Evolutionary conservation across 1,140 invertebrate species (phyloP).

Genomic region (Aphelenchoides besseyi): DNA sequence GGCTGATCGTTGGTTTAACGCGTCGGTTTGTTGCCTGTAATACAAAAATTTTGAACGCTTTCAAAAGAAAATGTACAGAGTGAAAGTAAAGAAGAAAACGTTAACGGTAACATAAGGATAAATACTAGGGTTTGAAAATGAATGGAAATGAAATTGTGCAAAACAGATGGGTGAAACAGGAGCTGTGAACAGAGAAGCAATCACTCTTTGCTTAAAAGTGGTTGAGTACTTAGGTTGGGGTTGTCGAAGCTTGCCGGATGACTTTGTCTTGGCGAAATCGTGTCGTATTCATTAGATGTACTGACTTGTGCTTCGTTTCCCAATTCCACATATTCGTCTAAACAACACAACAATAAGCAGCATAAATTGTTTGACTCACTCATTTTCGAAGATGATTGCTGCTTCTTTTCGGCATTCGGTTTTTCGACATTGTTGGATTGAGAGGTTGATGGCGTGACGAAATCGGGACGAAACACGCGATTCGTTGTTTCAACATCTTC

Average conservation of each 20-base stretch:
- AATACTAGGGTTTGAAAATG: no score
- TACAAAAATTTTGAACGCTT: no score
- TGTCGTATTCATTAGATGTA: neutral
- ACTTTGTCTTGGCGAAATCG: neutral
- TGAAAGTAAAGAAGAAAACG: neutral
- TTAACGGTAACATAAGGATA: no score
- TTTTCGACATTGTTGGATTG: neutral
- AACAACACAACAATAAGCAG: neutral
- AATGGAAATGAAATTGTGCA: no score
- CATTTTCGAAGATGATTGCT: neutral
- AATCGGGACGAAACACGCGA: slow-evolving; percentile 11
- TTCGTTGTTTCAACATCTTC: slow-evolving; percentile 2
- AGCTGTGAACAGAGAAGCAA: no score
- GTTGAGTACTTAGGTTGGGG: neutral
- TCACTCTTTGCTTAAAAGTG: no score
- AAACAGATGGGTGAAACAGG: no score
- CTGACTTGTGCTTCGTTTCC: neutral
- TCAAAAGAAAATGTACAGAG: slow-evolving; percentile 3
- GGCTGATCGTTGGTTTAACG: no score
- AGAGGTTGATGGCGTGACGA: neutral
- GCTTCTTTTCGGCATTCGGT: neutral
- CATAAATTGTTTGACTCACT: neutral
- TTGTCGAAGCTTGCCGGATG: neutral
- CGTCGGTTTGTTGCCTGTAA: no score
- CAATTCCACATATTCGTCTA: neutral